These are phyloP conservation scores for Melanotaenia maccullochi DNA, from an alignment of 2,797 vertebrate genomes.

Conservation along the genomic window DNA sequence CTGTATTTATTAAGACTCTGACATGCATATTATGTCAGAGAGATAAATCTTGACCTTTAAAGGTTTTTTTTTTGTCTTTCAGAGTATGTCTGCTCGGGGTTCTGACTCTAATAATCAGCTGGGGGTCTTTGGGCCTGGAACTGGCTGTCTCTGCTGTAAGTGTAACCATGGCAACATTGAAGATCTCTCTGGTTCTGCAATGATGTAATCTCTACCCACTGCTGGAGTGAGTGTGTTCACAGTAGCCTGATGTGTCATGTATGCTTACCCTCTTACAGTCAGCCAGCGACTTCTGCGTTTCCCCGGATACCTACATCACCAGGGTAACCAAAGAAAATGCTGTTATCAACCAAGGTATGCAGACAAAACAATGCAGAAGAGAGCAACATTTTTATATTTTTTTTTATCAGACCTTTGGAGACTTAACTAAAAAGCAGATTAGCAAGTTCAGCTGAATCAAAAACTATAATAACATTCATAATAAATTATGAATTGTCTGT, in stretches of 20 bases:
- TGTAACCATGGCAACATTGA: conserved; percentile 75
- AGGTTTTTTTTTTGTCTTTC: conserved; percentile 42
- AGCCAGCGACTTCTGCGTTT: conserved; percentile 94
- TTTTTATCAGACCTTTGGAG: neutral
- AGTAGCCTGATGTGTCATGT: conserved; percentile 53
- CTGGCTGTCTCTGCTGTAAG: conserved; percentile 92
- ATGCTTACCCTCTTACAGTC: conserved; percentile 79
- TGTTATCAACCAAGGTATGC: conserved; percentile 83
- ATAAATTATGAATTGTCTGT: neutral
- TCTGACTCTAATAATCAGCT: conserved; percentile 92
- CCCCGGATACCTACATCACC: conserved; percentile 90
- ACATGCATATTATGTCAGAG: neutral
- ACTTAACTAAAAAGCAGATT: neutral
- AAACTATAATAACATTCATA: neutral
- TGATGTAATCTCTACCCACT: conserved; percentile 69
- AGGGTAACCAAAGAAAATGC: conserved; percentile 88
- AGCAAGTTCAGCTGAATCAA: neutral
- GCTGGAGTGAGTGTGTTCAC: conserved; percentile 33
- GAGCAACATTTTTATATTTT: neutral
- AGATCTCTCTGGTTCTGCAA: conserved; percentile 55
- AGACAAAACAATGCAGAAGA: neutral
- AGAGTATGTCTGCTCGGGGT: conserved; percentile 94
- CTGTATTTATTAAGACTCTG: neutral
- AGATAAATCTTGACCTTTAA: neutral
- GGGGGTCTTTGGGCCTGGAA: conserved; percentile 92